A percentile compares a stretch with the other conserved stretches of the same genome.
Conservation (phyloP, 2,888 invertebrate genomes). For the Tineola bisselliella region DNA sequence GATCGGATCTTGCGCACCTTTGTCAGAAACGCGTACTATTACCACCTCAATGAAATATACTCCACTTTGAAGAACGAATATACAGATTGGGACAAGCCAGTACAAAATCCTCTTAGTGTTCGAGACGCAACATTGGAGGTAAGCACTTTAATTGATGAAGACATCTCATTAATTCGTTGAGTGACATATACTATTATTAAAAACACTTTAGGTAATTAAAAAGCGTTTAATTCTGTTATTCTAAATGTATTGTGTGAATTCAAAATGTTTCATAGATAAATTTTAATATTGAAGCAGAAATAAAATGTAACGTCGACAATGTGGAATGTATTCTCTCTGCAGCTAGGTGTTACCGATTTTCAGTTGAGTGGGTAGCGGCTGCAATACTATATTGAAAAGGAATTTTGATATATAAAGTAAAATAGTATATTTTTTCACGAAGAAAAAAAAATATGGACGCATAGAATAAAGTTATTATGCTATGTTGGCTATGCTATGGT, state of each 20-base stretch:
- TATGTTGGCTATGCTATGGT: too few relatives aligned
- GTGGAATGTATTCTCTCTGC: background rate
- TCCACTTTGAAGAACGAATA: slow-evolving; percentile 95
- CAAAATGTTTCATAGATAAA: too few relatives aligned
- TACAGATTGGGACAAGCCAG: slow-evolving; percentile 93
- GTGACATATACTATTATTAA: background rate
- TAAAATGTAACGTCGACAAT: slow-evolving; percentile 4
- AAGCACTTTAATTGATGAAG: slow-evolving; percentile 17
- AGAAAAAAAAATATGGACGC: too few relatives aligned
- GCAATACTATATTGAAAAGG: background rate
- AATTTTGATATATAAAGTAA: background rate
- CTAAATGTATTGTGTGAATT: too few relatives aligned
- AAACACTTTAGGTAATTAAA: too few relatives aligned
- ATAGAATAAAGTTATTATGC: too few relatives aligned
- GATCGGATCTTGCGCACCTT: slow-evolving; percentile 90
- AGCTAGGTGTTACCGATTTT: background rate
- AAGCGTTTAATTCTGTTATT: too few relatives aligned
- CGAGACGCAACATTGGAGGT: slow-evolving; percentile 84
- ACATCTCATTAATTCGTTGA: background rate
- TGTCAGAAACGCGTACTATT: slow-evolving; percentile 93
- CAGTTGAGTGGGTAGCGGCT: background rate
- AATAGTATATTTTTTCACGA: too few relatives aligned
- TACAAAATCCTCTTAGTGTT: slow-evolving; percentile 86
- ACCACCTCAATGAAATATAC: slow-evolving; percentile 94
- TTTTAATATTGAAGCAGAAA: background rate